Evolutionary conservation across 2,888 invertebrate genomes (phyloP).

Genomic region (Notodonta ziczac): DNA sequence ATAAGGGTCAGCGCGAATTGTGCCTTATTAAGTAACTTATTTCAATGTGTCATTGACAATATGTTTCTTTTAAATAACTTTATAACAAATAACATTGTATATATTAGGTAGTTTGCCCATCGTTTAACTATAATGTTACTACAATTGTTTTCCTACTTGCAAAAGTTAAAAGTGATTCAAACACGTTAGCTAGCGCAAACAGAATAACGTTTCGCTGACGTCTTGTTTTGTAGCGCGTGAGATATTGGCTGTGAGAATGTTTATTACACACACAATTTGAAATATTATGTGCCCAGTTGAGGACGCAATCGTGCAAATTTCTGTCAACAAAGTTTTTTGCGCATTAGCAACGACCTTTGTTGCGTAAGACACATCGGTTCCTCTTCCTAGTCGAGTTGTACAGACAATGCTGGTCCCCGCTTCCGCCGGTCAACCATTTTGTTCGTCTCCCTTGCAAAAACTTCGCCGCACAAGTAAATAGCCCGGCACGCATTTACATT

Average conservation of each 20-base stretch:
- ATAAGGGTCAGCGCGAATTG: no score
- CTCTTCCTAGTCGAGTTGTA: constrained; percentile 70
- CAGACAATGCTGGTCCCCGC: constrained; percentile 56
- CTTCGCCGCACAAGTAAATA: constrained; percentile 16
- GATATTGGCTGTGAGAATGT: constrained; percentile 13
- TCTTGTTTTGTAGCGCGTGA: constrained; percentile 10
- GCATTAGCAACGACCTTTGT: constrained; percentile 62
- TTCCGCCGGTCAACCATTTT: constrained; percentile 59
- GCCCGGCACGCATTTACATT: constrained; percentile 21
- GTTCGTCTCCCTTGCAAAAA: constrained; percentile 32
- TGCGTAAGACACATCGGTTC: constrained; percentile 71
- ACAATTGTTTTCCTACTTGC: no score
- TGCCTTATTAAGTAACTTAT: no score
- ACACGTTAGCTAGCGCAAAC: constrained; percentile 3
- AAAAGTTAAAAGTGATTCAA: constrained; percentile 5
- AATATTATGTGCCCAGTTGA: constrained; percentile 23
- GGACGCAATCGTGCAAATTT: constrained; percentile 46
- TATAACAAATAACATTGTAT: no score
- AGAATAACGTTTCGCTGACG: constrained; percentile 10
- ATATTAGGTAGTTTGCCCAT: no score
- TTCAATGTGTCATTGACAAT: no score
- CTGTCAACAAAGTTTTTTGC: constrained; percentile 59
- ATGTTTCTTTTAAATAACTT: no score
- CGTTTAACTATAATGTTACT: no score
- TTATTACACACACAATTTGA: constrained; percentile 15